These are phyloP conservation scores for Netelia melanura DNA, from an alignment of 2,888 invertebrate species.

Conservation along the genomic window DNA sequence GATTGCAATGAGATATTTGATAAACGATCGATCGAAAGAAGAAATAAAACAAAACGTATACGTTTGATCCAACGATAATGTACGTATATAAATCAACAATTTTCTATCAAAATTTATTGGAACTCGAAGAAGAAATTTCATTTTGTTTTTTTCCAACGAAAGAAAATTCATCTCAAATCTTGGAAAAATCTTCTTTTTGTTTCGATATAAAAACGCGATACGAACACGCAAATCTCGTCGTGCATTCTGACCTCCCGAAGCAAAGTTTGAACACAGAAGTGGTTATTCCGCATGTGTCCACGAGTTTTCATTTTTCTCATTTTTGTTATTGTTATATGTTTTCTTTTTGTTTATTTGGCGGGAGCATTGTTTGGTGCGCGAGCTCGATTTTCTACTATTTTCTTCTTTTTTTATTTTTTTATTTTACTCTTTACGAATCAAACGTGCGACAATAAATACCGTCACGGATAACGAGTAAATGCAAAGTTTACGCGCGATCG, in stretches of 20 bases:
- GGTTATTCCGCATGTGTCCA: constrained; percentile 79
- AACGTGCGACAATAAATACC: constrained; percentile 37
- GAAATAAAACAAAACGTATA: neutral
- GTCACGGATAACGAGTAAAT: constrained; percentile 28
- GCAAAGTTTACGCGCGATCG: constrained; percentile 19
- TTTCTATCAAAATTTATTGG: neutral
- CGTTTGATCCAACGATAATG: neutral
- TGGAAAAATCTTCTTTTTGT: neutral
- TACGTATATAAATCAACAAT: neutral
- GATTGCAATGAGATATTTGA: constrained; percentile 52
- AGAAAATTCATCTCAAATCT: neutral
- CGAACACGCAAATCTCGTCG: constrained; percentile 21
- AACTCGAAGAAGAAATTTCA: no score
- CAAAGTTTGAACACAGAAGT: constrained; percentile 82
- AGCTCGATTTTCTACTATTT: constrained; percentile 47
- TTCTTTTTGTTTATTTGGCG: constrained; percentile 41
- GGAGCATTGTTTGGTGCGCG: constrained; percentile 67
- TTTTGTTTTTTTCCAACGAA: neutral
- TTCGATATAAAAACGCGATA: constrained; percentile 14
- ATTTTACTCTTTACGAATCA: constrained; percentile 10
- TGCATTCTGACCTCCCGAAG: constrained; percentile 45
- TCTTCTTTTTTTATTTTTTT: neutral
- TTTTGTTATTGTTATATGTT: constrained; percentile 44
- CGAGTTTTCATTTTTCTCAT: constrained; percentile 54
- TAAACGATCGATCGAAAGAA: constrained; percentile 10